phyloP scores from a whole-genome alignment of 2,888 invertebrate genomes.

The Drosophila lacicola region DNA sequence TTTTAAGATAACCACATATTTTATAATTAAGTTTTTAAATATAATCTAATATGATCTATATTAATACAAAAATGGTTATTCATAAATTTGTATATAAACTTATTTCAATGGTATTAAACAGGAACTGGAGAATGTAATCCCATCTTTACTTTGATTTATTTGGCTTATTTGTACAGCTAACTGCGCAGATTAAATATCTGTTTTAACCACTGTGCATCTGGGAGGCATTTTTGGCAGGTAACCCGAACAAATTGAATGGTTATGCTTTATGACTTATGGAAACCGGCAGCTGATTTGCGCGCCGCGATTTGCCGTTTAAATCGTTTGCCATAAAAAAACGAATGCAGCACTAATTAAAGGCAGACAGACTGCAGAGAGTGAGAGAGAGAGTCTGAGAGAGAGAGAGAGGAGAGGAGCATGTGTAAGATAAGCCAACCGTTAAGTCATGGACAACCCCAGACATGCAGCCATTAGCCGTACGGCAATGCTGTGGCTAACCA shows the following conservation, averaged over 20 bases:
- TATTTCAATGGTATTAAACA: too few species aligned
- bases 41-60: too few species aligned
- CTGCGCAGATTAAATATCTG: too few species aligned
- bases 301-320: slow-evolving; percentile 63
- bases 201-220: slow-evolving; percentile 38
- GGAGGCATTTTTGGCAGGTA: slow-evolving; percentile 50
- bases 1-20: too few species aligned
- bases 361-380: slow-evolving; percentile 20
- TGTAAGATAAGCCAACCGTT: slow-evolving; percentile 55
- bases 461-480: slow-evolving; percentile 42
- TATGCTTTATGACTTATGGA: slow-evolving; percentile 76
- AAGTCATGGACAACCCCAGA: slow-evolving; percentile 46
- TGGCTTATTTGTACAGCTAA: too few species aligned
- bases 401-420: slow-evolving; percentile 7
- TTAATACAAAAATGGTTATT: too few species aligned
- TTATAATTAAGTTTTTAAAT: too few species aligned
- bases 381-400: not conserved
- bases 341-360: slow-evolving; percentile 70
- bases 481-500: slow-evolving; percentile 71
- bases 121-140: too few species aligned
- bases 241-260: slow-evolving; percentile 71
- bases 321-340: slow-evolving; percentile 69
- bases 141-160: too few species aligned
- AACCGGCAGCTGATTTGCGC: slow-evolving; percentile 75
- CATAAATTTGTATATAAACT: too few species aligned